phyloP scores from a whole-genome alignment of 2,888 invertebrate genomes.

The Mythimna loreyi region DNA sequence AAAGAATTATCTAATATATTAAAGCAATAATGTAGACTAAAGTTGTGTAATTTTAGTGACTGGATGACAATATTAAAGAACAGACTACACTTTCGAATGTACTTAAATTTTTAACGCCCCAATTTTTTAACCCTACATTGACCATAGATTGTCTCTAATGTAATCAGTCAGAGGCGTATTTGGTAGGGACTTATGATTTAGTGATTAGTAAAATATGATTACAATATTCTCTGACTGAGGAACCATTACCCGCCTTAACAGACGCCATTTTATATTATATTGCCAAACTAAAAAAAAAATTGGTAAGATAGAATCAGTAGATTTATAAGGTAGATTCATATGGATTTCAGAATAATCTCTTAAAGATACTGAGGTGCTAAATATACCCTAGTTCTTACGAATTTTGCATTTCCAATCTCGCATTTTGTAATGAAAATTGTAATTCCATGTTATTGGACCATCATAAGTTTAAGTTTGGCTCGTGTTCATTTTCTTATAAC shows the following conservation, averaged over 20 bases:
- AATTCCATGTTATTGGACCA: conserved; percentile 70
- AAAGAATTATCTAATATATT: background rate
- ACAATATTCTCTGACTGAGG: conserved; percentile 28
- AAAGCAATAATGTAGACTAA: conserved; percentile 18
- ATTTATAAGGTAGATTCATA: conserved; percentile 74
- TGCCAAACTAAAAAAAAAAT: conserved; percentile 73
- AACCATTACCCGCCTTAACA: conserved; percentile 38
- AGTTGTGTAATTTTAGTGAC: background rate
- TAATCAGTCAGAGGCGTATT: conserved; percentile 22
- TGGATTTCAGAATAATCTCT: conserved; percentile 77
- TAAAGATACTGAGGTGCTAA: conserved; percentile 81
- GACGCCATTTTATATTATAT: conserved; percentile 57
- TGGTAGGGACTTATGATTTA: conserved; percentile 28
- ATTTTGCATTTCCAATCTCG: conserved; percentile 68
- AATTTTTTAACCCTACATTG: conserved; percentile 1
- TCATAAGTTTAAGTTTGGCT: conserved; percentile 58
- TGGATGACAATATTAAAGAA: conserved; percentile 13
- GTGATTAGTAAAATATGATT: conserved; percentile 12
- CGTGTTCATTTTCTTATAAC: conserved; percentile 32
- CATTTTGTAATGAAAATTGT: conserved; percentile 59
- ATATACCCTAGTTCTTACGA: conserved; percentile 65
- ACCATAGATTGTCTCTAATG: conserved; percentile 28
- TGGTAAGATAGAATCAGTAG: conserved; percentile 68
- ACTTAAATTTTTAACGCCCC: conserved; percentile 25
- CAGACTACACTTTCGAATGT: conserved; percentile 10